These are phyloP conservation scores for Lasioglossum malachurum DNA, from an alignment of 2,888 invertebrate genomes.

Conservation along the genomic window DNA sequence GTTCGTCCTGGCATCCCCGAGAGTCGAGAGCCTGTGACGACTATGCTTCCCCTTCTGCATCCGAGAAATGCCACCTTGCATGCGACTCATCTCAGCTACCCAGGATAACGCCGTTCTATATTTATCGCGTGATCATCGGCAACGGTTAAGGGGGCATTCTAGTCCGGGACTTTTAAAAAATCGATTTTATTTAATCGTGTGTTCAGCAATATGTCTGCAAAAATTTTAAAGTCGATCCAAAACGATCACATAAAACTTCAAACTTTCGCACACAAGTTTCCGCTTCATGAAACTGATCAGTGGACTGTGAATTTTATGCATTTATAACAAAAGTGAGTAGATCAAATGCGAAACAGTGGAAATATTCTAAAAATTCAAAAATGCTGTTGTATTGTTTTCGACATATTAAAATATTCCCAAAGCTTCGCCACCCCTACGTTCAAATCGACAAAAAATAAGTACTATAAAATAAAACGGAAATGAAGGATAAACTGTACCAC, in stretches of 20 bases:
- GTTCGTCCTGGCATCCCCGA: not conserved
- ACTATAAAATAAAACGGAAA: too few relatives aligned
- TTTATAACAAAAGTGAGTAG: not conserved
- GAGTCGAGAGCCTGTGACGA: not conserved
- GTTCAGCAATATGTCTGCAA: too few relatives aligned
- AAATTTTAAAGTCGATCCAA: too few relatives aligned
- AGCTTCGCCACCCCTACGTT: too few relatives aligned
- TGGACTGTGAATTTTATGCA: not conserved
- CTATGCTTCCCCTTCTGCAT: not conserved
- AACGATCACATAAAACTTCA: too few relatives aligned
- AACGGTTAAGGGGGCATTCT: not conserved
- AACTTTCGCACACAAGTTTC: too few relatives aligned
- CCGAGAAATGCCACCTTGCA: slow-evolving; percentile 31
- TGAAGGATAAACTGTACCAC: too few relatives aligned
- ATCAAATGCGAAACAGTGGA: too few relatives aligned
- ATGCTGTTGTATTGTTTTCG: too few relatives aligned
- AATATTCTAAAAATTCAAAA: not conserved
- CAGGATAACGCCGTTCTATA: slow-evolving; percentile 40
- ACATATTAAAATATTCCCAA: too few relatives aligned
- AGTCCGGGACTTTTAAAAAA: not conserved
- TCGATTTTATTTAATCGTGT: not conserved
- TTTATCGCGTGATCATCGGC: slow-evolving; percentile 40
- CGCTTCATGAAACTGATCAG: too few relatives aligned
- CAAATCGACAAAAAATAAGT: too few relatives aligned
- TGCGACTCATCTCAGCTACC: slow-evolving; percentile 40